A percentile compares a stretch with the other conserved stretches of the same genome.
Evolutionary conservation across 1,140 invertebrate genomes (phyloP).

Genomic region (Parasteatoda tepidariorum): DNA sequence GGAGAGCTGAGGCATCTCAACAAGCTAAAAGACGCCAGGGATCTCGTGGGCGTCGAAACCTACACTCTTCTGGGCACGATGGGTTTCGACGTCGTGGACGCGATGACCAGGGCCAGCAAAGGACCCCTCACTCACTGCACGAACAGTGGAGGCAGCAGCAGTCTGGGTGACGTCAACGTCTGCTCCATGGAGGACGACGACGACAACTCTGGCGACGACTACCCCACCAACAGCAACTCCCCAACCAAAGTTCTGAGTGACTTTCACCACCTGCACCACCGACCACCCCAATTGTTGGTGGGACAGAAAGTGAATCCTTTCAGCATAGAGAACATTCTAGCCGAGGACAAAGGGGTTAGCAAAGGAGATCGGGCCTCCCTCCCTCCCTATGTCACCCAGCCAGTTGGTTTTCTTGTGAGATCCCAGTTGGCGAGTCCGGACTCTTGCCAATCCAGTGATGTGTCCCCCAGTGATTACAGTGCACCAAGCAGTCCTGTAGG

Average conservation of each 20-base stretch:
- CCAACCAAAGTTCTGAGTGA: background rate
- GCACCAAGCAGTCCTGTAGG: conserved; percentile 50
- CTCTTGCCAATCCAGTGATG: conserved; percentile 51
- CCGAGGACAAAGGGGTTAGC: conserved; percentile 15
- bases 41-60: conserved; percentile 64
- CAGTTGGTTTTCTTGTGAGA: conserved; percentile 55
- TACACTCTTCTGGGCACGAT: conserved; percentile 62
- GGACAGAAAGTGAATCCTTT: conserved; percentile 46
- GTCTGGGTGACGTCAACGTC: conserved; percentile 29
- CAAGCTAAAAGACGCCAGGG: conserved; percentile 59
- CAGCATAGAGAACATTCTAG: conserved; percentile 61
- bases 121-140: background rate
- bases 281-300: conserved; percentile 9
- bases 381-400: conserved; percentile 40
- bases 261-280: conserved; percentile 12
- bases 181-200: conserved; percentile 22
- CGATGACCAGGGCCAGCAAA: conserved; percentile 33
- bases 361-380: background rate
- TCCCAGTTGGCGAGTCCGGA: conserved; percentile 18
- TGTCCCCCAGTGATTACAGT: conserved; percentile 44
- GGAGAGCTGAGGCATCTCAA: conserved; percentile 63
- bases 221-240: background rate
- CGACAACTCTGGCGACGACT: conserved; percentile 9
- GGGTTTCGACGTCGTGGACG: conserved; percentile 59
- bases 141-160: conserved; percentile 33